phyloP scores from a whole-genome alignment of 1,140 invertebrate species.

The Matsumurasca onukii region DNA sequence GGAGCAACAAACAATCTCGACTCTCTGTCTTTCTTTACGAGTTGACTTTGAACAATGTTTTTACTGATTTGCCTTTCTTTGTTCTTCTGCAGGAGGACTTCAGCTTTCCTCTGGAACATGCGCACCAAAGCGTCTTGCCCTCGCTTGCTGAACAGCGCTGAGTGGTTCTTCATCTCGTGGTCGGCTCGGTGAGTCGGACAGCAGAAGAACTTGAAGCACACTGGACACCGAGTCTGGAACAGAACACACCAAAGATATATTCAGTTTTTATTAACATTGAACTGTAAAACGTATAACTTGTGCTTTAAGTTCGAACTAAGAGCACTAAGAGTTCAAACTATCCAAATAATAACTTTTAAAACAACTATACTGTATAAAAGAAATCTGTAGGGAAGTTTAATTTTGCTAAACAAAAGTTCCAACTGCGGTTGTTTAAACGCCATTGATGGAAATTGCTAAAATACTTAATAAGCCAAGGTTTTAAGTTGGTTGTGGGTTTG shows the following conservation, averaged over 20 bases:
- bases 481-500: too few relatives aligned
- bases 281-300: too few relatives aligned
- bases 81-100: not conserved
- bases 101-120: not conserved
- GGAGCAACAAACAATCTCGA: not conserved
- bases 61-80: too few relatives aligned
- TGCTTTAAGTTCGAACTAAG: too few relatives aligned
- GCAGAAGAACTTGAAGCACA: constrained; percentile 3
- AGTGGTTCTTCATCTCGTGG: constrained; percentile 9
- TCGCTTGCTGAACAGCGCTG: not conserved
- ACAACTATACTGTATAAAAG: too few relatives aligned
- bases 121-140: not conserved
- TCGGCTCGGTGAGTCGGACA: constrained; percentile 7
- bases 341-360: too few relatives aligned
- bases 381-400: too few relatives aligned
- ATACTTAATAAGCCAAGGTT: too few relatives aligned
- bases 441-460: too few relatives aligned
- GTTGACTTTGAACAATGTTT: not conserved
- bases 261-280: not conserved
- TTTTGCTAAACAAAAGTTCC: too few relatives aligned
- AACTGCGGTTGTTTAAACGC: too few relatives aligned
- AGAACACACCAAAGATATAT: not conserved
- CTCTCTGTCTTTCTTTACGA: not conserved
- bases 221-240: constrained; percentile 12
- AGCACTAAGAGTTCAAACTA: too few relatives aligned